phyloP scores from a whole-genome alignment of 1,140 invertebrate species.

The Portunus trituberculatus region DNA sequence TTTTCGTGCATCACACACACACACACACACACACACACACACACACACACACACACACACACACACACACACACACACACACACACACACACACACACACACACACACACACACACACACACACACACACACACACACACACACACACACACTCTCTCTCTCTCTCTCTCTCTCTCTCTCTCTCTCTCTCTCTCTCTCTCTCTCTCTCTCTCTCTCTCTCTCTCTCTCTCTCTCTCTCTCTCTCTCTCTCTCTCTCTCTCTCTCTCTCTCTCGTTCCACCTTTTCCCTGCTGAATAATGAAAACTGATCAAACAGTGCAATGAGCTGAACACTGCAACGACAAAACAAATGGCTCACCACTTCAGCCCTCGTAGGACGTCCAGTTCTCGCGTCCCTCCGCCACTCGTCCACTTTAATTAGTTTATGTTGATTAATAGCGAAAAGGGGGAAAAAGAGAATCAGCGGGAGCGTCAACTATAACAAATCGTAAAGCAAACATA shows the following conservation, averaged over 20 bases:
- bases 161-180: too few species aligned
- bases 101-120: constrained; percentile 13
- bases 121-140: neutral
- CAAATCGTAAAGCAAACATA: too few species aligned
- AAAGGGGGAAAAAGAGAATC: neutral
- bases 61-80: constrained; percentile 48
- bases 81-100: constrained; percentile 48
- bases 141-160: neutral
- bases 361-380: neutral
- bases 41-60: constrained; percentile 60
- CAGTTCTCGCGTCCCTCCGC: neutral
- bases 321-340: neutral
- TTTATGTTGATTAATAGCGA: constrained; percentile 10
- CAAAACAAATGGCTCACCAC: neutral
- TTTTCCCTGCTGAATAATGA: neutral
- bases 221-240: neutral
- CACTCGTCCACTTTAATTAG: neutral
- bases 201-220: neutral
- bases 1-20: neutral
- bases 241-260: neutral
- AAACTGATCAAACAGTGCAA: neutral
- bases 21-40: constrained; percentile 60
- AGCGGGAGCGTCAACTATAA: neutral
- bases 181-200: neutral
- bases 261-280: constrained; percentile 9